Evolutionary conservation across 2,113 vertebrate species (phyloP), one percentile per base, ranked within the genome.

Genomic region (Talpa occidentalis): DNA sequence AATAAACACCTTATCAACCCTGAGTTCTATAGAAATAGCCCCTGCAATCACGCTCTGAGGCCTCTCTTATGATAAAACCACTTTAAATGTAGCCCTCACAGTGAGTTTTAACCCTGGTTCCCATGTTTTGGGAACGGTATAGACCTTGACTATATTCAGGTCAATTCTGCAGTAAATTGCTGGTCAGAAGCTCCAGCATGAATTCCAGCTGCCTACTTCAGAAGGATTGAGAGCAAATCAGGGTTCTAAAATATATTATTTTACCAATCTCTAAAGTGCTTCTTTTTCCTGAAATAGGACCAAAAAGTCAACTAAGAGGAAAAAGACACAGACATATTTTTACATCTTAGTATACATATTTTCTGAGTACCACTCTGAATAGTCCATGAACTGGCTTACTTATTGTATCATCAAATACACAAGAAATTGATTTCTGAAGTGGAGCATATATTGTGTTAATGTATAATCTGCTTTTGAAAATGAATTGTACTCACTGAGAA

Each of bases 401-500:
- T 47, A 42, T 2, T 8, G 44, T 0, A 62, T 74, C 22, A 44
- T n/a, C 30, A 82, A 42, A 59, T 8, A 90, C 0, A 40, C 2
- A 19, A 56, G 49, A 85, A 66, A 52, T 73, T 79, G 85, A 77
- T 72, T 95, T 91, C 40, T 66, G 19, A 80, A 76, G n/a, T 56
- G 19, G 91, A 22, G 21, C 37, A 79, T 77, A 10, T 11, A n/a
- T 7, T 77, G 3, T 90, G 37, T 64, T 44, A 76, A 32, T 67
- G 84, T 52, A 67, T 6, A 82, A 91, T 67, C 67, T 49, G 10
- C 35, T 78, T 72, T 62, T 47, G 24, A 76, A 89, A 82, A 82
- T 59, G 17, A 83, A 88, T 90, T 87, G 26, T 62, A 35, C 24
- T 93, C 35, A 72, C 40, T 59, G 83, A 86, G 64, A 92, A 81